phyloP scores from a whole-genome alignment of 2,888 invertebrate genomes.

The Drosophila recens region DNA sequence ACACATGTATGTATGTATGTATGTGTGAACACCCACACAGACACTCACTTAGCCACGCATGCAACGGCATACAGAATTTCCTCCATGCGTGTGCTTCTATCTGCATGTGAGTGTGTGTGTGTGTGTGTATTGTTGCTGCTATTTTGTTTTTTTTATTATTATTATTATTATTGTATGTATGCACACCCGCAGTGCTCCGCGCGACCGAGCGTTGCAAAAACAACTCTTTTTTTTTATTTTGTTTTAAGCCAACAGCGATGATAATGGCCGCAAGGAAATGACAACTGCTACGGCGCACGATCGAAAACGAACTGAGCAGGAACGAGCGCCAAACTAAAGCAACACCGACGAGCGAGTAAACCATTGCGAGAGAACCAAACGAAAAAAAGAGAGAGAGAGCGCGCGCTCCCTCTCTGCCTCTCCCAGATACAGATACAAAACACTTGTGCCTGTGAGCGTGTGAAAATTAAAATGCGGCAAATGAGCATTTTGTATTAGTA shows the following conservation, averaged over 20 bases:
- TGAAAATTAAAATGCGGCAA: constrained; percentile 79
- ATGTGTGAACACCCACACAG: constrained; percentile 35
- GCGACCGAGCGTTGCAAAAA: constrained; percentile 65
- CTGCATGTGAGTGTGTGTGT: constrained; percentile 11
- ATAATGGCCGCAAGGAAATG: constrained; percentile 47
- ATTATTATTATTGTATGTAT: constrained; percentile 34
- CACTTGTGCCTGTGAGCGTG: constrained; percentile 76
- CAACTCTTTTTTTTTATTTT: constrained; percentile 33
- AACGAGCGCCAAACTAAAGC: constrained; percentile 31
- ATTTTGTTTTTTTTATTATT: constrained; percentile 14
- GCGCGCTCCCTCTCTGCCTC: background rate
- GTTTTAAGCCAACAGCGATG: constrained; percentile 43
- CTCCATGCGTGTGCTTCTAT: constrained; percentile 50
- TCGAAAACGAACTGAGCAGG: constrained; percentile 72
- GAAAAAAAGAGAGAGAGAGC: constrained; percentile 18
- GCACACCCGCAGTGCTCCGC: constrained; percentile 63
- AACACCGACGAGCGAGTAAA: constrained; percentile 22
- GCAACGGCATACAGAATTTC: constrained; percentile 59
- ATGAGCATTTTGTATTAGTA: constrained; percentile 77
- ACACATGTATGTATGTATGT: constrained; percentile 5
- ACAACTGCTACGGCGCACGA: constrained; percentile 78
- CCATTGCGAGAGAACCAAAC: constrained; percentile 8
- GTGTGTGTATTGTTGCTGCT: constrained; percentile 29
- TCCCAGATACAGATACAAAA: constrained; percentile 34
- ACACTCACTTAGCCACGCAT: constrained; percentile 65